phyloP scores from a whole-genome alignment of 2,113 vertebrate species.

The Centropristis striata region DNA sequence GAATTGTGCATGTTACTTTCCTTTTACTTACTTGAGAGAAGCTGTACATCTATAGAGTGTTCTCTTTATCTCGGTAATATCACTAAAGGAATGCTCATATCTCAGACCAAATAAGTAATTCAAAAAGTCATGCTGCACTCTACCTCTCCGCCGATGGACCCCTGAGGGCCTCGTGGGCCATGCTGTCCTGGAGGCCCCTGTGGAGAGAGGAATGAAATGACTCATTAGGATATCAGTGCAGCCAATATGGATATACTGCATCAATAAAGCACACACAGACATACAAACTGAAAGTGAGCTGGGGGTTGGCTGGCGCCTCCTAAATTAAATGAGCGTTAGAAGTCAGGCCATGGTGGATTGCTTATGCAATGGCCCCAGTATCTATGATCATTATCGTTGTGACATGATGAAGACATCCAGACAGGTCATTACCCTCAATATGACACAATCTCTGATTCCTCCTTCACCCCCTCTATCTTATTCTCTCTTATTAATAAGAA shows the following conservation, averaged over 20 bases:
- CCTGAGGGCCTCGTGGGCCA: constrained; percentile 89
- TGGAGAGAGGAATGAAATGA: constrained; percentile 39
- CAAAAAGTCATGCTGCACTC: constrained; percentile 22
- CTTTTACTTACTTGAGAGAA: not conserved
- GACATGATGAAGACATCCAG: constrained; percentile 77
- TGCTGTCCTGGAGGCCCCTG: constrained; percentile 92
- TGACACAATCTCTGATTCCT: constrained; percentile 61
- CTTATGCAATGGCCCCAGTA: constrained; percentile 50
- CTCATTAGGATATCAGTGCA: constrained; percentile 16
- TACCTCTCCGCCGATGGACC: constrained; percentile 90
- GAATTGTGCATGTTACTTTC: not conserved
- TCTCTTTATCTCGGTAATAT: constrained; percentile 10
- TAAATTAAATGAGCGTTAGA: constrained; percentile 49
- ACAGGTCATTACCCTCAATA: constrained; percentile 79
- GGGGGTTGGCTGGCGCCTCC: constrained; percentile 2
- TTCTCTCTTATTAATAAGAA: constrained; percentile 76
- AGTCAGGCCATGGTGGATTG: constrained; percentile 41
- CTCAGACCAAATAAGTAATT: not conserved
- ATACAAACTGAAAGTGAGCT: constrained; percentile 30
- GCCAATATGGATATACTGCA: constrained; percentile 6
- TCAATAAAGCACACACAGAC: constrained; percentile 18
- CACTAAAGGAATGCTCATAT: not conserved
- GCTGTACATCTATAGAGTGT: not conserved
- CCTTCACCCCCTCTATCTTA: constrained; percentile 33
- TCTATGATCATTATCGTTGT: constrained; percentile 65